Evolutionary conservation across 2,113 vertebrate genomes (phyloP), one percentile per base, ranked within the genome.

Genomic region (Campylomormyrus tamandua): DNA sequence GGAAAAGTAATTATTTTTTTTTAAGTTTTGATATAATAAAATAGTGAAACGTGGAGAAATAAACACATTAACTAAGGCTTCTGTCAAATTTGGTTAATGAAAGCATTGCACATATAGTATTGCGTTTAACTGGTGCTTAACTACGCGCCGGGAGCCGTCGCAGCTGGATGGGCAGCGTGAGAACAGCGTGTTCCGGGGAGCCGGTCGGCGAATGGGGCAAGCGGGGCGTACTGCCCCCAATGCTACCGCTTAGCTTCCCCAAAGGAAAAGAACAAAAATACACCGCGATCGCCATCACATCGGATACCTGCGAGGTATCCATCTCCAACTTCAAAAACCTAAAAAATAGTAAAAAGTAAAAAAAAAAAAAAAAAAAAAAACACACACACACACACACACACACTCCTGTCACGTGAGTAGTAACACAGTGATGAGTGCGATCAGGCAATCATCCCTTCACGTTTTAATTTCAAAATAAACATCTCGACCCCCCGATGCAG

Each of bases 391-490:
- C 5, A 70, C 11, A 70, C 70, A 3, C 15, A 80, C 74, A 5
- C 70, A 7, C 5, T 39, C 35, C 74, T n/a, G 6, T 80, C 15
- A 80, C 35, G 35, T 80, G 74, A 39, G 35, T 0, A 42, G 74
- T 77, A 39, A 19, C 35, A 9, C 84, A 31, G 24, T 49, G n/a
- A 27, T 52, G 49, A 19, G 49, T 19, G 49, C 24, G 9, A 53
- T 52, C 85, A 31, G n/a, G 49, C 27, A 87, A 87, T 17, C 24
- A 13, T 17, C 42, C 9, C 10, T n/a, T 46, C n/a, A 52, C 31
- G 42, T 19, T 52, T 87, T n/a, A 31, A 52, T 87, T 87, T 53
- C 49, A 87, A 52, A 85, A 49, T 85, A 87, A 87, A 87, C 27
- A 31, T n/a, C 46, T 24, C 49, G 48, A 52, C 13, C 85, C 21